Base-by-base conservation (phyloP, 2,113 vertebrate species). In the Corynorhinus townsendii region DNA sequence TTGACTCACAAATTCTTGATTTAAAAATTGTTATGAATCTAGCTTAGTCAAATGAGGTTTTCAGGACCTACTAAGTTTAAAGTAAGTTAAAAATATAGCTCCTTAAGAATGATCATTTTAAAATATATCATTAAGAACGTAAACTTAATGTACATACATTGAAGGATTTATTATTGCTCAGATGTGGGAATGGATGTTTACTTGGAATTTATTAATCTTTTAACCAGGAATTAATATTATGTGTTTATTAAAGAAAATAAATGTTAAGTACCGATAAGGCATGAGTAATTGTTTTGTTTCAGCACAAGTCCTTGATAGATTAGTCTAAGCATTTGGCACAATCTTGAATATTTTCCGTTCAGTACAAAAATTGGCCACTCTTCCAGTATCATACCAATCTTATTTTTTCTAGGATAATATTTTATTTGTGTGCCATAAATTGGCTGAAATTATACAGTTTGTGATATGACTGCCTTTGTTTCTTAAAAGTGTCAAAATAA, bases 291-390 rank as follows among this genome's bases (percentile, higher is more conserved):
- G 28, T 92, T 94, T 94, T 89, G 19, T 62, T 95, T 89, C 79
- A 49, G 40, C 77, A 71, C 49, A 94, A 92, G 14, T 80, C 38
- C 84, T 97, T 85, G 47, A 81, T 28, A 84, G 69, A 89, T 93
- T 89, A 96, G 26, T 7, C 56, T 69, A 87, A 62, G 8, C 26
- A 68, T 92, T 96, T 93, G 28, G 54, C 33, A 66, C 68, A 81
- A 56, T 73, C 28, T 95, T 85, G 33, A 89, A 88, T 82, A 73
- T 85, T 96, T 97, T 96, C 43, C 76, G 5, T 76, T 93, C 45
- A 85, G 10, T 62, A 11, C 16, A 93, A 84, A 95, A 22, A 86
- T 84, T 52, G 94, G n/a, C 82, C 52, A 69, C 3, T 93, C 15
- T 12, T 96, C 71, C 4, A 71, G 33, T 19, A 94, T 92, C 84